Evolutionary conservation across 2,797 vertebrate genomes (phyloP), one percentile per base, ranked within the genome.

Genomic region (Nyctalus aviator): DNA sequence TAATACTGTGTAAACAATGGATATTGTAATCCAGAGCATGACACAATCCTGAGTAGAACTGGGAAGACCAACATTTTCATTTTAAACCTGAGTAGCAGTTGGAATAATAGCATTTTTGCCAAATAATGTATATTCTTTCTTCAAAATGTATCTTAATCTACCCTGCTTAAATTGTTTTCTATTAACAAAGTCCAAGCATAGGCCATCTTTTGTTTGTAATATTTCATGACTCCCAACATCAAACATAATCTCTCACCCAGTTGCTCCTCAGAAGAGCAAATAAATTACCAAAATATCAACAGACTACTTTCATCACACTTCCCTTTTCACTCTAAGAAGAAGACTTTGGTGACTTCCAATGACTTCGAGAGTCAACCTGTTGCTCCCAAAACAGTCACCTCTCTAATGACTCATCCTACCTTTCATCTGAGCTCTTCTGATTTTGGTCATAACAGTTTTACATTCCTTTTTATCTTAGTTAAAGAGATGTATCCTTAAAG

Each of bases 361-460:
- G 85, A 88, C 68, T 93, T 46, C 55, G 46, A 95, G n/a, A 30
- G 69, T 46, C 71, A 86, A 83, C 8, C 44, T 68, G 64, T 77
- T 89, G 25, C 57, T 89, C 46, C 35, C 44, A 48, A 85, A 84
- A 86, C n/a, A 77, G 77, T 91, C 50, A 35, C n/a, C 73, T 91
- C 50, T 46, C 46, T 32, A 55, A 86, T 46, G 14, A 6, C 23
- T 79, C 55, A 79, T 76, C 27, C 35, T 41, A 41, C 21, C 77
- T 84, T 89, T 35, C 32, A 81, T 55, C 84, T 84, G 37, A 84
- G 37, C 9, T 83, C 83, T 73, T 68, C 84, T 90, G 32, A 84
- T 75, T 35, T 59, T 27, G 21, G 25, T 59, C 77, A n/a, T 59
- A 79, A 89, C 8, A 90, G 35, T 73, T 85, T 87, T 83, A 87